phyloP scores from a whole-genome alignment of 2,888 invertebrate species.

The Phlogophora meticulosa region DNA sequence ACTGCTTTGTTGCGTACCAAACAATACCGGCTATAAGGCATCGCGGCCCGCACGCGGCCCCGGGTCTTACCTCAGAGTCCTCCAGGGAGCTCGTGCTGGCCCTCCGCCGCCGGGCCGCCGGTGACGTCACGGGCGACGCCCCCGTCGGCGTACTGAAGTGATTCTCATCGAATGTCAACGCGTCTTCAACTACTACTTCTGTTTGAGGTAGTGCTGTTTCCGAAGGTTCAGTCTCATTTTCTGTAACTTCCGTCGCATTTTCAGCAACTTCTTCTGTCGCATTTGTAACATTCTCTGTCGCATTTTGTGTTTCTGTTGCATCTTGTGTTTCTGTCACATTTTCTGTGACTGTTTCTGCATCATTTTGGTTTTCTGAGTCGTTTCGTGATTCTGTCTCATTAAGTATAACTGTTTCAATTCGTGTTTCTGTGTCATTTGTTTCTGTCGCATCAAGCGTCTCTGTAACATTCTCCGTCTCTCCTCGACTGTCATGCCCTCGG shows the following conservation, averaged over 20 bases:
- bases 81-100: constrained; percentile 83
- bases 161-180: constrained; percentile 87
- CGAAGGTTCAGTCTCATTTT: constrained; percentile 29
- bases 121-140: constrained; percentile 75
- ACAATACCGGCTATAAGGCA: constrained; percentile 65
- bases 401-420: constrained; percentile 11
- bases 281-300: neutral
- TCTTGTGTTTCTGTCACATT: neutral
- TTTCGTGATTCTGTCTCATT: constrained; percentile 1
- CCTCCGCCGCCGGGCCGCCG: constrained; percentile 69
- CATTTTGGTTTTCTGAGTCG: neutral
- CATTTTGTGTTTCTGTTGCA: neutral
- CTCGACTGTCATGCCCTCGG: constrained; percentile 30
- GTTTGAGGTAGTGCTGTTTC: constrained; percentile 62
- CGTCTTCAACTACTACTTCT: constrained; percentile 65
- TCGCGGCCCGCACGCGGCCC: constrained; percentile 71
- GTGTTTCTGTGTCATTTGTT: constrained; percentile 7
- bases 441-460: constrained; percentile 4
- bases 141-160: constrained; percentile 89
- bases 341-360: neutral
- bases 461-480: constrained; percentile 10
- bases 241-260: constrained; percentile 9
- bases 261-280: neutral
- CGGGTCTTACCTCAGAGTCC: constrained; percentile 88
- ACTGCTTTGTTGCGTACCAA: constrained; percentile 18